Percentiles rank a stretch among this genome's conserved stretches.
Conservation (phyloP, 1,140 invertebrate genomes). For the Sminthurides bifidus region DNA sequence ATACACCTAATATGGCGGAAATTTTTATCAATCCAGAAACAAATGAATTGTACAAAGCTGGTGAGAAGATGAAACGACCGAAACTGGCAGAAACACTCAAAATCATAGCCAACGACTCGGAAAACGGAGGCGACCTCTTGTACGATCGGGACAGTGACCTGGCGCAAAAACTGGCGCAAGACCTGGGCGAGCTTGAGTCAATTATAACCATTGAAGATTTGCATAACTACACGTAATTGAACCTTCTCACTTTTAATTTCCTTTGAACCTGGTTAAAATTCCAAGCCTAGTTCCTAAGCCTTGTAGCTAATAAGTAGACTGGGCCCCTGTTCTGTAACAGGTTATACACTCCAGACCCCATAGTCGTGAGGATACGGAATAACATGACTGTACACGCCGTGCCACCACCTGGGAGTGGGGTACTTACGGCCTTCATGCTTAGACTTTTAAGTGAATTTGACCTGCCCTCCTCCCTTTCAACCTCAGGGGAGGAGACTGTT, state of each 20-base stretch:
- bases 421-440: slow-evolving; percentile 64
- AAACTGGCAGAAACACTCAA: slow-evolving; percentile 59
- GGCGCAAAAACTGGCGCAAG: slow-evolving; percentile 50
- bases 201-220: slow-evolving; percentile 69
- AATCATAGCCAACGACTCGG: slow-evolving; percentile 44
- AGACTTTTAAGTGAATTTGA: slow-evolving; percentile 62
- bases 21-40: slow-evolving; percentile 54
- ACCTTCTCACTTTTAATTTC: background rate
- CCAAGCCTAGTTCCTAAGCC: background rate
- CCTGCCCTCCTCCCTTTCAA: slow-evolving; percentile 38
- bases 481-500: background rate
- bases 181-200: slow-evolving; percentile 56
- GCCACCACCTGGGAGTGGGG: slow-evolving; percentile 67
- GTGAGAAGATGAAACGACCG: slow-evolving; percentile 55
- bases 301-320: slow-evolving; percentile 41
- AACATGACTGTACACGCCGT: slow-evolving; percentile 54
- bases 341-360: no score
- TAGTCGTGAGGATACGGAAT: slow-evolving; percentile 44
- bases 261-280: background rate
- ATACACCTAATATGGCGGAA: slow-evolving; percentile 40
- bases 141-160: slow-evolving; percentile 53
- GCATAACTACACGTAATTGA: slow-evolving; percentile 50
- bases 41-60: slow-evolving; percentile 48
- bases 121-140: slow-evolving; percentile 45
- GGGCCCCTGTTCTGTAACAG: no score